Conservation (phyloP, 2,113 vertebrate species). For the Lagopus muta region DNA sequence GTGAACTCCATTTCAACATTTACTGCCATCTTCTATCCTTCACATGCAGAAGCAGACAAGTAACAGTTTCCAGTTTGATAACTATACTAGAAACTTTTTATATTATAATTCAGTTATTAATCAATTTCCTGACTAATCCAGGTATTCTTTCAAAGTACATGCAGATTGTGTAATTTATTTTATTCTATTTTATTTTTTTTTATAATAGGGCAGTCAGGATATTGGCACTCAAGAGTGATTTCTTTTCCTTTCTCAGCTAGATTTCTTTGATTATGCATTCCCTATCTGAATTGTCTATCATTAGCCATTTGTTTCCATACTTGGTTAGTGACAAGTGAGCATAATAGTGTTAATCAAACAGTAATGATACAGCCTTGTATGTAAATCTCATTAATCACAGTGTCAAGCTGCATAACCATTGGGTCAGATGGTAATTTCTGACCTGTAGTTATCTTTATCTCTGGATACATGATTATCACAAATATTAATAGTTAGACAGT, state of each 20-base stretch:
- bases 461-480: not conserved
- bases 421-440: constrained; percentile 34
- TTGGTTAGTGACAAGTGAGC: constrained; percentile 28
- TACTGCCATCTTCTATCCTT: not conserved
- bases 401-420: constrained; percentile 22
- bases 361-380: not conserved
- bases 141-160: not conserved
- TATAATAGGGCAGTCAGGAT: not conserved
- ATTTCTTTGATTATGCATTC: not conserved
- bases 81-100: not conserved
- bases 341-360: constrained; percentile 33
- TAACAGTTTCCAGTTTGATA: not conserved
- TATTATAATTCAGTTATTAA: not conserved
- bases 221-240: not conserved
- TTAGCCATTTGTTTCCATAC: constrained; percentile 54
- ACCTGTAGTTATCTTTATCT: constrained; percentile 34
- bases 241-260: not conserved
- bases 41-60: not conserved
- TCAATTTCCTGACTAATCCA: not conserved
- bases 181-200: not conserved
- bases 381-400: constrained; percentile 60
- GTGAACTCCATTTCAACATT: not conserved
- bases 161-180: not conserved
- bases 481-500: not conserved
- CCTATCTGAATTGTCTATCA: constrained; percentile 33